Conservation (phyloP, 2,113 vertebrate genomes). For the Petaurus breviceps region DNA sequence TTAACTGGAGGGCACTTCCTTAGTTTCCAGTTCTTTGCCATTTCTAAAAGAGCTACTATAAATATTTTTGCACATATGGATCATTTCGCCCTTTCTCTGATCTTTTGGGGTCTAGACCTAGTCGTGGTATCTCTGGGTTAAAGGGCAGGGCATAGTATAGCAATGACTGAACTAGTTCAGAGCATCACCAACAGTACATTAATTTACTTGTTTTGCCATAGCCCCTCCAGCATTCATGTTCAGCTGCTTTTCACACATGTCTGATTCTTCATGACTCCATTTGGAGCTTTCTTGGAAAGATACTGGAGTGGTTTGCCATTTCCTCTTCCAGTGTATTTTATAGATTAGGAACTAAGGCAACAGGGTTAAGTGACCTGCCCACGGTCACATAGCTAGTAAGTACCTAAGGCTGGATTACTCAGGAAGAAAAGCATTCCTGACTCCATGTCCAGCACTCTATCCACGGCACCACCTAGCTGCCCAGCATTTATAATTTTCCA, state of each 20-base stretch:
- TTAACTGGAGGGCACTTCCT: background rate
- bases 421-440: background rate
- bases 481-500: background rate
- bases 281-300: background rate
- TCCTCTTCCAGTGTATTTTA: background rate
- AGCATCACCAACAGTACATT: background rate
- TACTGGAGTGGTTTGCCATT: background rate
- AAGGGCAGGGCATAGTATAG: background rate
- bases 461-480: background rate
- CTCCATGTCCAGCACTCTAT: background rate
- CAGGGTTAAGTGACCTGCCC: background rate
- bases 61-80: background rate
- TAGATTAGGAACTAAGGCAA: background rate
- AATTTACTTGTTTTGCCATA: background rate
- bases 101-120: background rate
- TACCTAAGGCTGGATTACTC: background rate
- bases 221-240: background rate
- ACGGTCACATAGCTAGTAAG: background rate
- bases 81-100: background rate
- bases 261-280: background rate
- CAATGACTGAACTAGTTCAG: background rate
- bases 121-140: background rate
- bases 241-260: background rate
- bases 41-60: background rate
- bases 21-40: background rate